phyloP scores from a whole-genome alignment of 23 tunicate genomes.

The Diplosoma virens region DNA sequence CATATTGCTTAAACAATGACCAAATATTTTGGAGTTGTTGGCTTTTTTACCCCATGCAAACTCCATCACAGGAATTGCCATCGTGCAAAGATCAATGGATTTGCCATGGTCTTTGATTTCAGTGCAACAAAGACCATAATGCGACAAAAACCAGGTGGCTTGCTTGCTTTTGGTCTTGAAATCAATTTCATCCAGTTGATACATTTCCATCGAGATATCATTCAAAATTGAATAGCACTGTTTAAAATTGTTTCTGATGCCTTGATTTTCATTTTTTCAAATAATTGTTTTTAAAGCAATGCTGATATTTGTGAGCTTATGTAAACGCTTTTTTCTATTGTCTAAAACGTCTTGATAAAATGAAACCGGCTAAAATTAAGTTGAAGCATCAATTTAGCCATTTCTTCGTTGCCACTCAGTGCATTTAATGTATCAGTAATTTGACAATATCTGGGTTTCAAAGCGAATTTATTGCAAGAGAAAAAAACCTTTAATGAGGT shows the following conservation, averaged over 20 bases:
- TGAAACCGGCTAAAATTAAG: too few species aligned
- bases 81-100: background rate
- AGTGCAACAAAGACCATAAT: slow-evolving; percentile 3
- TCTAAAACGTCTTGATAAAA: too few species aligned
- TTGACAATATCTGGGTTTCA: too few species aligned
- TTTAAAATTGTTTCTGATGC: background rate
- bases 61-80: background rate
- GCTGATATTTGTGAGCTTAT: background rate
- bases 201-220: background rate
- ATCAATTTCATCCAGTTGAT: background rate
- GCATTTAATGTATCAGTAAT: too few species aligned
- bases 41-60: background rate
- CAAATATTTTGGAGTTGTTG: background rate
- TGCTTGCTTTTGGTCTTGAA: background rate
- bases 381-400: too few species aligned
- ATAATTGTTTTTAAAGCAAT: background rate
- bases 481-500: too few species aligned
- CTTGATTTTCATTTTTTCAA: background rate
- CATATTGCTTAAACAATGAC: background rate
- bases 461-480: too few species aligned
- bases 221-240: background rate
- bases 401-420: too few species aligned
- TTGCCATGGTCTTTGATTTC: background rate
- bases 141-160: background rate
- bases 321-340: background rate